Evolutionary conservation across 2,113 vertebrate genomes (phyloP).

Genomic region (Pogona vitticeps): DNA sequence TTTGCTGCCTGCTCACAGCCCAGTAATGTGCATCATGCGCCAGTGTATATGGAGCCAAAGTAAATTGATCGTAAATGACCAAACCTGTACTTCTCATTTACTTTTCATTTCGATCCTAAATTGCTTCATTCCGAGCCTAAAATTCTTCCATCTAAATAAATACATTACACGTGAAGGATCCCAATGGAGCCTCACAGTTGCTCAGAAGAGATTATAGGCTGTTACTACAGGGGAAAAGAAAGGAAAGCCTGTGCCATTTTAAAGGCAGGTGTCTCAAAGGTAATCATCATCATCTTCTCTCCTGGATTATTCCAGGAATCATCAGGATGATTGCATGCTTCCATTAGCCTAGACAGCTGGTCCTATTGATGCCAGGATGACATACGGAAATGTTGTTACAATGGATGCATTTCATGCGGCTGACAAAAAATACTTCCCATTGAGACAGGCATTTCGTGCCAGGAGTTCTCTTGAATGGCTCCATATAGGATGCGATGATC

Average conservation of each 20-base stretch:
- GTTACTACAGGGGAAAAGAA: slow-evolving; percentile 25
- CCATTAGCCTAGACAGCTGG: slow-evolving; percentile 67
- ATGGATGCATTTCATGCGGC: slow-evolving; percentile 52
- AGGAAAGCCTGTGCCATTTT: slow-evolving; percentile 64
- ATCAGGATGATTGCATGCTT: slow-evolving; percentile 68
- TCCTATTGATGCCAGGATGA: slow-evolving; percentile 39
- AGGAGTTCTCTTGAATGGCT: slow-evolving; percentile 44
- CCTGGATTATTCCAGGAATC: slow-evolving; percentile 71
- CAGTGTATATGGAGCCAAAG: slow-evolving; percentile 43
- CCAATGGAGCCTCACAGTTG: slow-evolving; percentile 69
- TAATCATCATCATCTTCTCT: slow-evolving; percentile 69
- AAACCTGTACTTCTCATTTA: slow-evolving; percentile 54
- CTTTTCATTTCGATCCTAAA: slow-evolving; percentile 65
- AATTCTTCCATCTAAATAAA: slow-evolving; percentile 67
- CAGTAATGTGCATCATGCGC: neutral
- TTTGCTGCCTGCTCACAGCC: neutral
- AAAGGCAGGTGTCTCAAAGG: slow-evolving; percentile 70
- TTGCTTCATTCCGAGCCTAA: slow-evolving; percentile 66
- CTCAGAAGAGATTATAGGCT: slow-evolving; percentile 68
- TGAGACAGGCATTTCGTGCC: slow-evolving; percentile 48
- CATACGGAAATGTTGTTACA: slow-evolving; percentile 60
- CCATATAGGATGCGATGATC: slow-evolving; percentile 26
- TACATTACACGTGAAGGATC: slow-evolving; percentile 70
- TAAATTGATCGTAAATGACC: slow-evolving; percentile 46
- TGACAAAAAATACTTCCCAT: slow-evolving; percentile 14